Evolutionary conservation across 2,797 vertebrate genomes (phyloP).

Genomic region (Perodicticus potto): DNA sequence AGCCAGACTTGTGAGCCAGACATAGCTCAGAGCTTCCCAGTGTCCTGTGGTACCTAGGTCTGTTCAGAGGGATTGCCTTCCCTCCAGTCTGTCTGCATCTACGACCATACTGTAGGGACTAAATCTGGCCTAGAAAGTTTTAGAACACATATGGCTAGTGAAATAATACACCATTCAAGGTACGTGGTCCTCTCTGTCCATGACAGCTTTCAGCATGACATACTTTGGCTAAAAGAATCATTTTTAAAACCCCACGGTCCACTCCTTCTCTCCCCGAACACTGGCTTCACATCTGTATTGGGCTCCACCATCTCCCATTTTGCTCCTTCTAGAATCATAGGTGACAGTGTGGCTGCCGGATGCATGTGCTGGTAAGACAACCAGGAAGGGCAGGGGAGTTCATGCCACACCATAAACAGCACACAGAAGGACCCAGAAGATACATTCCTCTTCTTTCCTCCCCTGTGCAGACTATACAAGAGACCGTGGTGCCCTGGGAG

Average conservation of each 20-base stretch:
- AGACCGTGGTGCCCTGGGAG: neutral
- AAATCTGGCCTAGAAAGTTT: slow-evolving; percentile 19
- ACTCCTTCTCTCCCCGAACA: neutral
- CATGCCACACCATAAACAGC: neutral
- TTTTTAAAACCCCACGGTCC: neutral
- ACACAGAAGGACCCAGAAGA: neutral
- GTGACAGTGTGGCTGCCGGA: neutral
- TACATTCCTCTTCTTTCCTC: neutral
- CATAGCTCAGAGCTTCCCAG: neutral
- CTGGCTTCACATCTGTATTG: neutral
- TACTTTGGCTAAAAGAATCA: neutral
- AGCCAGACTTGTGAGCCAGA: fast-evolving
- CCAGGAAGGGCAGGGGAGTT: neutral
- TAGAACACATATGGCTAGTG: neutral
- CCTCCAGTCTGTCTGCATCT: neutral
- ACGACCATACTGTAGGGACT: neutral
- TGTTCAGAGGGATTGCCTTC: neutral
- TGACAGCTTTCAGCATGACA: neutral
- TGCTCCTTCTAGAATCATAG: neutral
- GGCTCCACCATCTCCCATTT: neutral
- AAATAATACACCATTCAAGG: neutral
- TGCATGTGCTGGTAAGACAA: neutral
- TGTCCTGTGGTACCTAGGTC: neutral
- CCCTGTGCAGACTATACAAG: neutral
- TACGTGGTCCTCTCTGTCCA: neutral